These are phyloP conservation scores for Drosophila rellima DNA, from an alignment of 2,888 invertebrate genomes.

Conservation along the genomic window DNA sequence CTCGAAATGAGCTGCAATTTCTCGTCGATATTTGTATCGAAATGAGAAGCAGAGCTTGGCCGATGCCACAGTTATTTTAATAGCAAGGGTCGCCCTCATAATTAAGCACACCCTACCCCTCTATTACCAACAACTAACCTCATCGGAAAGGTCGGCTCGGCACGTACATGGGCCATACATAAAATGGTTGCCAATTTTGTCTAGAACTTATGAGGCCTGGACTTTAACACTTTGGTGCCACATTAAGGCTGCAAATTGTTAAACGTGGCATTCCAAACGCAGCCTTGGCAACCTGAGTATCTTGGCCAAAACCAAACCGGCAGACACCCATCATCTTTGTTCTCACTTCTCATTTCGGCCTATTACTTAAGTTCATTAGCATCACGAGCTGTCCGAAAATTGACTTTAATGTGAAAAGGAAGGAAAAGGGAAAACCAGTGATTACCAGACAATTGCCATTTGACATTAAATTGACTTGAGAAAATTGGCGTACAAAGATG, in stretches of 20 bases:
- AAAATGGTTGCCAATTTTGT: slow-evolving; percentile 62
- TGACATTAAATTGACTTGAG: slow-evolving; percentile 42
- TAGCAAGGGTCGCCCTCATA: slow-evolving; percentile 72
- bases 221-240: slow-evolving; percentile 79
- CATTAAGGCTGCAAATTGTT: slow-evolving; percentile 79
- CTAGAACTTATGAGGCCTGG: slow-evolving; percentile 72
- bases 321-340: not conserved
- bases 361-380: slow-evolving; percentile 78
- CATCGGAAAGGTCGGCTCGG: slow-evolving; percentile 60
- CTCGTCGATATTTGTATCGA: slow-evolving; percentile 64
- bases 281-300: slow-evolving; percentile 28
- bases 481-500: slow-evolving; percentile 19
- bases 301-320: slow-evolving; percentile 5
- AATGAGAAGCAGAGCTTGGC: slow-evolving; percentile 35
- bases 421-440: not conserved
- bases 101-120: slow-evolving; percentile 55
- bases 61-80: slow-evolving; percentile 67
- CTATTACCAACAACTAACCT: not conserved
- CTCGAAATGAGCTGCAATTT: slow-evolving; percentile 64
- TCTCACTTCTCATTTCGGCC: slow-evolving; percentile 4
- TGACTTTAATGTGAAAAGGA: slow-evolving; percentile 41
- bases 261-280: slow-evolving; percentile 63
- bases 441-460: slow-evolving; percentile 18
- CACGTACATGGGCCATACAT: slow-evolving; percentile 74
- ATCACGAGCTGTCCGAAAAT: slow-evolving; percentile 61